A percentile compares a stretch with the other conserved stretches of the same genome.
Conservation (phyloP, 2,797 vertebrate species). For the Bradypodion pumilum region DNA sequence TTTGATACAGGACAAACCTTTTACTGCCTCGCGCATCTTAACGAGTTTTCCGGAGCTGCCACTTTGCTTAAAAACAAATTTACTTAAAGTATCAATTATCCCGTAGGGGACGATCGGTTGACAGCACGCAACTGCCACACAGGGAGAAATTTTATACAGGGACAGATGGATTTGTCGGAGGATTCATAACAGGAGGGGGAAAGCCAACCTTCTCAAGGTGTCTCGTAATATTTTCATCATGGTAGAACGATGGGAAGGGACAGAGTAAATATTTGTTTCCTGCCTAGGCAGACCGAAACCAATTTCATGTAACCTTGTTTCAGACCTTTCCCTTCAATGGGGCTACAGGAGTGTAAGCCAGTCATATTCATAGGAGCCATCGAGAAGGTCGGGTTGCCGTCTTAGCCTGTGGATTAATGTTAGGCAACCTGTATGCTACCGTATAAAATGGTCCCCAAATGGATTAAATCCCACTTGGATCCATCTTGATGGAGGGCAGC, state of each 20-base stretch:
- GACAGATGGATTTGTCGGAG: conserved; percentile 8
- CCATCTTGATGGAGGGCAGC: too few species aligned
- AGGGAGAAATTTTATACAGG: not conserved
- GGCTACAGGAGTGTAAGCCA: too few species aligned
- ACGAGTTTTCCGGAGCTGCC: not conserved
- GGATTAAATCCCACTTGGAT: too few species aligned
- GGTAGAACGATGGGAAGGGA: not conserved
- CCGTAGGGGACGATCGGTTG: not conserved
- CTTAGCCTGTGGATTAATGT: too few species aligned
- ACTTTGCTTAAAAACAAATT: conserved; percentile 22
- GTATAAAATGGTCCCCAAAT: too few species aligned
- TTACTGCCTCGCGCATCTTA: not conserved
- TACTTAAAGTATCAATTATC: conserved; percentile 34
- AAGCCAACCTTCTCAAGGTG: not conserved
- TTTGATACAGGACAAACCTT: conserved; percentile 19
- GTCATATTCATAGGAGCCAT: not conserved
- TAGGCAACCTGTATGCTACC: too few species aligned
- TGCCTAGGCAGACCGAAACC: not conserved
- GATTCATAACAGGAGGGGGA: not conserved
- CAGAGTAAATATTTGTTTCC: not conserved
- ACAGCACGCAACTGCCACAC: not conserved
- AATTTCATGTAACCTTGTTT: not conserved
- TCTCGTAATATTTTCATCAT: not conserved
- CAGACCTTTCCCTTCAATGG: not conserved
- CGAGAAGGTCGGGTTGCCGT: not conserved